phyloP scores from a whole-genome alignment of 2,113 vertebrate species.

The Leiothrix lutea region DNA sequence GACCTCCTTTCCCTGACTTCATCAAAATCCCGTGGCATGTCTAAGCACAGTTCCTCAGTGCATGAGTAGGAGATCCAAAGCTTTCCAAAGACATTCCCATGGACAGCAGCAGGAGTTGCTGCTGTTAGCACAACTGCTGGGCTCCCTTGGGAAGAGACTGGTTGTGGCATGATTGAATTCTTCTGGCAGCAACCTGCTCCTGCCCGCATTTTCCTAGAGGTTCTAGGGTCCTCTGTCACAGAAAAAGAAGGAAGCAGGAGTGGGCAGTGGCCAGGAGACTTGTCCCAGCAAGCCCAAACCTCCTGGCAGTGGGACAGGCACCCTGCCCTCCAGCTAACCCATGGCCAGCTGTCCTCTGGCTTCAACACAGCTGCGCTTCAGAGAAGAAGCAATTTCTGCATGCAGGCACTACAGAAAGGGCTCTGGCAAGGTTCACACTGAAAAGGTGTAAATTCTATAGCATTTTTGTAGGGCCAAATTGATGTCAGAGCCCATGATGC shows the following conservation, averaged over 20 bases:
- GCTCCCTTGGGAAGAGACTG: neutral
- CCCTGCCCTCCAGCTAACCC: neutral
- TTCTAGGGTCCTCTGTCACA: neutral
- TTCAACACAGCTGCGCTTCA: rapidly evolving
- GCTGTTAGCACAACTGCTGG: neutral
- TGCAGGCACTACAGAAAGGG: neutral
- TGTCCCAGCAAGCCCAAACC: neutral
- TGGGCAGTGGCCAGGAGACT: neutral
- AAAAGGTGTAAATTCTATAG: neutral
- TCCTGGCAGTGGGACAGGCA: rapidly evolving
- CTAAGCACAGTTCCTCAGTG: neutral
- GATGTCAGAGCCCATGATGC: neutral
- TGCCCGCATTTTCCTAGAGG: neutral
- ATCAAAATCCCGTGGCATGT: rapidly evolving
- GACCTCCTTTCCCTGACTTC: neutral
- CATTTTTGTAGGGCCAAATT: neutral
- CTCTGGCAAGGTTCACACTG: neutral
- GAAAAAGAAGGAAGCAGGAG: neutral
- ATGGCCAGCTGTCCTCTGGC: neutral
- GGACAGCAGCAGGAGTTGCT: neutral
- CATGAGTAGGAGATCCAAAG: neutral
- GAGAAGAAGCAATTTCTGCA: neutral
- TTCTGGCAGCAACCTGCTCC: neutral
- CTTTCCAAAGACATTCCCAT: neutral
- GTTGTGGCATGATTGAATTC: neutral